Percentiles rank a stretch among this genome's conserved stretches.
These are phyloP conservation scores for Cryptomyrus ogoouensis DNA, from an alignment of 2,113 vertebrate genomes.

Conservation along the genomic window DNA sequence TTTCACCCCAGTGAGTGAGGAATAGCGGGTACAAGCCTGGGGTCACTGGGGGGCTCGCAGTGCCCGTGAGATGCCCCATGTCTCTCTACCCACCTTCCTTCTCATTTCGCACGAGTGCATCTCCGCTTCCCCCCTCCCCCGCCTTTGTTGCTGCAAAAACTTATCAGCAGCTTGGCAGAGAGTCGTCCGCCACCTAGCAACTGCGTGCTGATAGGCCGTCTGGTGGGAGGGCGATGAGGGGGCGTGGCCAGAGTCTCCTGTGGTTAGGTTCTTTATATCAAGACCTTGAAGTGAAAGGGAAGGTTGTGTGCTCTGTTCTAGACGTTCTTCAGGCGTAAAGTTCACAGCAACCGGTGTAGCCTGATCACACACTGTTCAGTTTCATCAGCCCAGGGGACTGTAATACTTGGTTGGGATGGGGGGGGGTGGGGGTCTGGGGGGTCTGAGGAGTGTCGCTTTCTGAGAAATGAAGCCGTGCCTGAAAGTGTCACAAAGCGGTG, in stretches of 20 bases:
- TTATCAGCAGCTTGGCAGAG: conserved; percentile 39
- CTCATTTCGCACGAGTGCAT: not conserved
- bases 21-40: not conserved
- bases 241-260: conserved; percentile 38
- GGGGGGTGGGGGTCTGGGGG: not conserved
- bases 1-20: not conserved
- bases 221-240: conserved; percentile 37
- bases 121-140: not conserved
- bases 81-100: not conserved
- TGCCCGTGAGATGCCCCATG: not conserved
- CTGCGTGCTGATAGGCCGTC: conserved; percentile 57
- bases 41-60: not conserved
- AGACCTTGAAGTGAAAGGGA: conserved; percentile 13
- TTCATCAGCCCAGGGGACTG: not conserved
- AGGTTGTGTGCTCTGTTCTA: not conserved
- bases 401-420: not conserved
- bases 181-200: conserved; percentile 54
- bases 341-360: not conserved
- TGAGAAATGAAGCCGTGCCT: too few species aligned
- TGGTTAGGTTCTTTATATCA: conserved; percentile 50
- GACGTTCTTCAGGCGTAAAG: not conserved
- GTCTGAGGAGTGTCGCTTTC: not conserved
- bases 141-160: conserved; percentile 38
- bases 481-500: not conserved
- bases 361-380: not conserved